Evolutionary conservation across 1,140 invertebrate species (phyloP).

Genomic region (Drosophila kepulauana): DNA sequence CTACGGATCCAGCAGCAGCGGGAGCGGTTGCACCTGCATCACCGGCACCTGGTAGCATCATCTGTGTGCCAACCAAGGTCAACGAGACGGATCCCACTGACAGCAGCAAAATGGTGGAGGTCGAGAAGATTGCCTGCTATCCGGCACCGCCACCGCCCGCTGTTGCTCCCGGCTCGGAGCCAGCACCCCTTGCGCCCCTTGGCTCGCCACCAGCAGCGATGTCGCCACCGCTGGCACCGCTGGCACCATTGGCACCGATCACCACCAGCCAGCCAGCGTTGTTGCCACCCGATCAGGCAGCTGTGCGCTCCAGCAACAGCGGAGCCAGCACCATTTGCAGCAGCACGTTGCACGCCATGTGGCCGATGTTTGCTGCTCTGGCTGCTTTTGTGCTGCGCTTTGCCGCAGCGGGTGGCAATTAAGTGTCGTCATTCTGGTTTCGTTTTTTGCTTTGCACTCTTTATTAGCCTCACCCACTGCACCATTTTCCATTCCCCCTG

Average conservation of each 20-base stretch:
- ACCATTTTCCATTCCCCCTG: background rate
- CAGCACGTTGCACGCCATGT: background rate
- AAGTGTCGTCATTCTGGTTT: background rate
- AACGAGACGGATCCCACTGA: constrained; percentile 81
- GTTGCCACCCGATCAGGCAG: constrained; percentile 62
- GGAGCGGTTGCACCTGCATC: constrained; percentile 45
- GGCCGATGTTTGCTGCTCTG: constrained; percentile 9
- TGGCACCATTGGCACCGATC: constrained; percentile 37
- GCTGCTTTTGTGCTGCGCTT: background rate
- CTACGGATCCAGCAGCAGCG: constrained; percentile 40
- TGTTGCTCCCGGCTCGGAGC: constrained; percentile 56
- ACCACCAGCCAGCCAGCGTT: constrained; percentile 54
- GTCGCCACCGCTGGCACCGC: constrained; percentile 48
- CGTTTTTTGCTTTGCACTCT: constrained; percentile 29
- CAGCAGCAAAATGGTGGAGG: constrained; percentile 73
- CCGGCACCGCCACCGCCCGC: constrained; percentile 71
- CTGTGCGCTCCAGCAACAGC: constrained; percentile 53
- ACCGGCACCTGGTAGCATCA: constrained; percentile 72
- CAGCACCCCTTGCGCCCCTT: constrained; percentile 30
- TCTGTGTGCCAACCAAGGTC: constrained; percentile 77
- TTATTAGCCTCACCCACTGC: constrained; percentile 14
- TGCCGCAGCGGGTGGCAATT: constrained; percentile 25
- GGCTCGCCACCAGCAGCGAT: constrained; percentile 47
- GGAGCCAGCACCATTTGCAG: constrained; percentile 2
- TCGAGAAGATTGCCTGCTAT: constrained; percentile 82